These are phyloP conservation scores for Platycercus adscitus DNA, from an alignment of 2,113 vertebrate species.

Conservation along the genomic window DNA sequence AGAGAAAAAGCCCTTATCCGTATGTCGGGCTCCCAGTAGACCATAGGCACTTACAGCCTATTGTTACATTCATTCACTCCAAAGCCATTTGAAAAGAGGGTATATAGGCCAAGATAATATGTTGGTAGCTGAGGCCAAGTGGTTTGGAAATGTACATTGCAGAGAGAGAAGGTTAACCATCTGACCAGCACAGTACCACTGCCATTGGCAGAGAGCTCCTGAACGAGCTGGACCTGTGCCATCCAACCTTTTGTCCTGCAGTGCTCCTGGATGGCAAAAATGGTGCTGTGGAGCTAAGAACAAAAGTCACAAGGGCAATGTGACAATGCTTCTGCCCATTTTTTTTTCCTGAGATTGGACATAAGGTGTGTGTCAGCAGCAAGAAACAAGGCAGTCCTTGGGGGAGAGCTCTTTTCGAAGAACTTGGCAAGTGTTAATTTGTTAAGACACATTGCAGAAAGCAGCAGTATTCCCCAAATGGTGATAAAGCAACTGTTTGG, in stretches of 20 bases:
- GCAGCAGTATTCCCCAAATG: not conserved
- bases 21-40: not conserved
- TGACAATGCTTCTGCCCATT: not conserved
- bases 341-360: not conserved
- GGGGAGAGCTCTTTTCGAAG: not conserved
- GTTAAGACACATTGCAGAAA: not conserved
- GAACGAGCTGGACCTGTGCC: not conserved
- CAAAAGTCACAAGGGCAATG: not conserved
- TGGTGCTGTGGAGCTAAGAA: not conserved
- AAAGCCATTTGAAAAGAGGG: not conserved
- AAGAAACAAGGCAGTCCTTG: not conserved
- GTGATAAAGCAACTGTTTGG: not conserved
- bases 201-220: not conserved
- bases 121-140: not conserved
- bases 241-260: not conserved
- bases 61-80: not conserved
- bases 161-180: not conserved
- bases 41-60: not conserved
- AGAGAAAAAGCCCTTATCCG: not conserved
- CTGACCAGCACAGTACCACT: not conserved
- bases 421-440: not conserved
- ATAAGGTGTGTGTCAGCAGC: not conserved
- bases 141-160: not conserved
- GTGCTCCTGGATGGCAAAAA: not conserved
- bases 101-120: not conserved